Percentiles rank a stretch among this genome's conserved stretches.
Conservation (phyloP, 2,888 invertebrate species). For the Phaedon cochleariae region DNA sequence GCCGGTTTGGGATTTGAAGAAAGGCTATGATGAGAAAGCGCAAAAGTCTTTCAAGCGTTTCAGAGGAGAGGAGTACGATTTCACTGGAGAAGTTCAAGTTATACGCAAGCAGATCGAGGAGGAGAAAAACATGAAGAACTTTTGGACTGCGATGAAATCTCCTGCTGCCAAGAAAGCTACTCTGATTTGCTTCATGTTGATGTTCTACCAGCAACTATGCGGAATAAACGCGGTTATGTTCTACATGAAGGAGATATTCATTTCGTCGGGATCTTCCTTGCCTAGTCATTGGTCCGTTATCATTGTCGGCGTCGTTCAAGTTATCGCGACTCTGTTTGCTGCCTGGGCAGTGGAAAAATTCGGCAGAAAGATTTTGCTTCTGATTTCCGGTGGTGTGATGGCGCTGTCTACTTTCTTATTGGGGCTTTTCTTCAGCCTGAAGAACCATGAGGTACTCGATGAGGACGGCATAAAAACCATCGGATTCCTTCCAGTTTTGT, state of each 20-base stretch:
- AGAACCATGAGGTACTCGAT: constrained; percentile 53
- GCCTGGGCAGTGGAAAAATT: constrained; percentile 80
- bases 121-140: constrained; percentile 66
- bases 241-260: constrained; percentile 78
- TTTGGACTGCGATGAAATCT: constrained; percentile 67
- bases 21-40: constrained; percentile 72
- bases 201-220: constrained; percentile 88
- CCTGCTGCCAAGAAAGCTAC: constrained; percentile 73
- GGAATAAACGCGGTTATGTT: constrained; percentile 87
- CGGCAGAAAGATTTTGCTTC: constrained; percentile 79
- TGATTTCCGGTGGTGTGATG: constrained; percentile 79
- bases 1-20: constrained; percentile 76
- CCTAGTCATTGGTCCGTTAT: constrained; percentile 59
- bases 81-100: constrained; percentile 65
- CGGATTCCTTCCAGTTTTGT: constrained; percentile 78
- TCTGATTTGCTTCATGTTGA: constrained; percentile 77
- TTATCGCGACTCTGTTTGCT: constrained; percentile 77
- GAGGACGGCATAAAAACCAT: constrained; percentile 64
- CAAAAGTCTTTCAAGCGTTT: constrained; percentile 73
- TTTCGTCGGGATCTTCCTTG: constrained; percentile 68
- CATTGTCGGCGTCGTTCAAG: constrained; percentile 79
- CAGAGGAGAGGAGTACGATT: constrained; percentile 76
- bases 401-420: constrained; percentile 72
- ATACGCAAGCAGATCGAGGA: constrained; percentile 64
- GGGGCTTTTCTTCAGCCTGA: constrained; percentile 73